Conservation (phyloP, 2,113 vertebrate species). For the Callithrix jacchus region DNA sequence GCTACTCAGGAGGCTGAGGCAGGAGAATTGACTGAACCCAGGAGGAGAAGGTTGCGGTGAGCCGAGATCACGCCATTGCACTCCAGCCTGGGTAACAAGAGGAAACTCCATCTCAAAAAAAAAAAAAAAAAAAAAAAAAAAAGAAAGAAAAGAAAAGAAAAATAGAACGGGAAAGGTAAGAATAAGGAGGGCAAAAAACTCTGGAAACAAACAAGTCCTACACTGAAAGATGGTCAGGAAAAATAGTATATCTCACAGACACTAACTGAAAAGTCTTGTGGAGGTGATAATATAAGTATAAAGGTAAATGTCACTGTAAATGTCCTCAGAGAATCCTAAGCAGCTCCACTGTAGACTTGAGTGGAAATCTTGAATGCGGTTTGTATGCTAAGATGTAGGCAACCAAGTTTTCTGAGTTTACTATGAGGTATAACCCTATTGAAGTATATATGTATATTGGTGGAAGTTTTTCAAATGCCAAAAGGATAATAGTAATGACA, state of each 20-base stretch:
- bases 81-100: too few relatives aligned
- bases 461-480: neutral
- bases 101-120: too few relatives aligned
- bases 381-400: neutral
- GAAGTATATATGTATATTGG: neutral
- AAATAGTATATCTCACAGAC: neutral
- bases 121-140: too few relatives aligned
- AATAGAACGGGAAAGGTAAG: neutral
- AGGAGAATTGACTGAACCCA: too few relatives aligned
- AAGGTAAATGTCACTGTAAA: neutral
- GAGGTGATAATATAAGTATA: too few relatives aligned
- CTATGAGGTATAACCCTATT: neutral
- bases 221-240: neutral
- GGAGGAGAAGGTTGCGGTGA: too few relatives aligned
- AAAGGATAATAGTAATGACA: neutral
- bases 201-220: neutral
- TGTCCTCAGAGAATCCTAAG: neutral
- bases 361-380: neutral
- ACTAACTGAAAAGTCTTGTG: neutral
- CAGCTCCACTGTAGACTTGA: neutral
- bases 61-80: too few relatives aligned
- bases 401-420: neutral
- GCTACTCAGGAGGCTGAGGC: neutral
- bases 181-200: neutral
- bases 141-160: neutral